Evolutionary conservation across 2,797 vertebrate species (phyloP), one percentile per base, ranked within the genome.

Genomic region (Tarsius wallacei): DNA sequence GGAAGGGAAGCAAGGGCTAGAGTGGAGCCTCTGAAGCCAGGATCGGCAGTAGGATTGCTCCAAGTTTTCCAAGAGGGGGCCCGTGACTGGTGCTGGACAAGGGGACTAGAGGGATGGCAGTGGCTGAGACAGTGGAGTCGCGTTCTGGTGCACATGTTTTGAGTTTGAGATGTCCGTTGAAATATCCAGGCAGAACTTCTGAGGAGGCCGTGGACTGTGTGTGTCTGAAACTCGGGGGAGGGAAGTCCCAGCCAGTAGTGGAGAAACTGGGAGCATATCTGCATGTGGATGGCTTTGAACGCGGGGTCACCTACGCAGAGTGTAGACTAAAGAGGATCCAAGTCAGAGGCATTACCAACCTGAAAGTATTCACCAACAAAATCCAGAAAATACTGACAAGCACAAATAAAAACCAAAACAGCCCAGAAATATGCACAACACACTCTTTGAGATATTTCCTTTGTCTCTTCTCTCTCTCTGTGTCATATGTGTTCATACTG

Each of bases 401-500:
- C 47, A 47, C 33, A 85, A 73, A 80, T 42, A 42, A 94, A 42
- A 74, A 88, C 63, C 12, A 78, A 90, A 59, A 89, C 53, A 66
- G 36, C 64, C 59, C 49, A 84, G 33, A 63, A 83, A 92, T 61
- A 63, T 61, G 78, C 19, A 88, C 66, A 19, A 8, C 76, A n/a
- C 87, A 24, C 36, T 82, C 68, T 71, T 64, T 90, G 80, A 87
- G 42, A 83, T 66, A 89, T 53, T n/a, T 33, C 66, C 66, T n/a
- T 68, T 33, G 61, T 63, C 61, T 68, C 26, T 7, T 33, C 33
- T 36, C 49, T 57, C 11, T 42, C 42, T 42, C 3, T 42, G 3
- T 42, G 42, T 42, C 42, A 42, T 42, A 42, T 6, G 5, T 42
- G 42, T 42, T 42, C 42, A 42, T 42, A 42, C 42, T 5, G 42